Conservation (phyloP, 1,140 invertebrate species). For the Asobara japonica region DNA sequence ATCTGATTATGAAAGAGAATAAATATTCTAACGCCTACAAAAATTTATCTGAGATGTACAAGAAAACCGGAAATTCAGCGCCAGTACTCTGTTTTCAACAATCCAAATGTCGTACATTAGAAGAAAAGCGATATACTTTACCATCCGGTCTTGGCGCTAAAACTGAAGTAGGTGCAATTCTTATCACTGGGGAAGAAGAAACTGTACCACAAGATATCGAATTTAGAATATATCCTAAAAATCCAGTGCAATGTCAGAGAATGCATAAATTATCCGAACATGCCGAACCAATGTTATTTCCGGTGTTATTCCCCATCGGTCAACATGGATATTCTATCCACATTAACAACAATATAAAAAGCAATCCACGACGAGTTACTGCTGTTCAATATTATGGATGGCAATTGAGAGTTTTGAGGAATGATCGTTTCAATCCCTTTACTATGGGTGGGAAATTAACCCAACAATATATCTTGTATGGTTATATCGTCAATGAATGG, state of each 20-base stretch:
- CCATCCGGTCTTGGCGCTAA: neutral
- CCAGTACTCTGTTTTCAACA: no score
- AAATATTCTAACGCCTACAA: no score
- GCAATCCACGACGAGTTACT: no score
- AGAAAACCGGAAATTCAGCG: no score
- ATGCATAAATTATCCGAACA: neutral
- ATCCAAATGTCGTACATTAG: no score
- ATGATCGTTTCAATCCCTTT: neutral
- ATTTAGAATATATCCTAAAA: neutral
- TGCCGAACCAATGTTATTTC: neutral
- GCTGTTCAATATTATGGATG: no score
- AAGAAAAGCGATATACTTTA: neutral
- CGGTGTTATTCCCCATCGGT: neutral
- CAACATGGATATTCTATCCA: neutral
- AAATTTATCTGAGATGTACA: no score
- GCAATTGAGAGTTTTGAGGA: neutral
- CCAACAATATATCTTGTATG: neutral
- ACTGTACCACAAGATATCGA: neutral
- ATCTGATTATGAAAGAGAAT: no score
- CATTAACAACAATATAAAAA: no score
- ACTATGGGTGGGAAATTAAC: neutral
- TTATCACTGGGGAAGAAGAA: neutral
- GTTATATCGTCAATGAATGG: neutral
- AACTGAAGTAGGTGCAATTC: neutral
- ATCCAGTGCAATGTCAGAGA: neutral